Percentiles rank a stretch among this genome's conserved stretches.
phyloP scores from a whole-genome alignment of 2,113 vertebrate species.

The Microtus richardsoni region DNA sequence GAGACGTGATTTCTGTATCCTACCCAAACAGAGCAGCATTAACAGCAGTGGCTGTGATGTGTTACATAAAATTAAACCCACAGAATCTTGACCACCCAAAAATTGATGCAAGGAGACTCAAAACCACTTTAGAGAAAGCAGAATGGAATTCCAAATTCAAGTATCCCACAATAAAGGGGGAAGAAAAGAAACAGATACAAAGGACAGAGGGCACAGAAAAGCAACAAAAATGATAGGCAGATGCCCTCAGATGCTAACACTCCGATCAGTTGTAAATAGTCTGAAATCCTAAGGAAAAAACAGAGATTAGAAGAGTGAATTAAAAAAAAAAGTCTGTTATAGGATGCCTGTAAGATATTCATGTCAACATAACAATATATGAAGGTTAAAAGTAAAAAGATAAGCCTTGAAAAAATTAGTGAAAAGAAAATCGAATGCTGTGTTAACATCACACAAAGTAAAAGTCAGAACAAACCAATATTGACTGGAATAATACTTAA shows the following conservation, averaged over 20 bases:
- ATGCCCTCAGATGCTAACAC: neutral
- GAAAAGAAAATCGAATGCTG: neutral
- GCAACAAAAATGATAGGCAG: neutral
- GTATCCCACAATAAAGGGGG: neutral
- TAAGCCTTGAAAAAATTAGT: neutral
- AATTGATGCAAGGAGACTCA: neutral
- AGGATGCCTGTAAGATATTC: neutral
- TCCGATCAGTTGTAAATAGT: neutral
- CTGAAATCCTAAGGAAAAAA: neutral
- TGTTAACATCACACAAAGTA: neutral
- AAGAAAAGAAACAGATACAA: neutral
- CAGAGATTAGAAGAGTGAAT: neutral
- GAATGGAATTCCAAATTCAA: constrained; percentile 17
- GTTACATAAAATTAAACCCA: neutral
- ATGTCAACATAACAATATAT: neutral
- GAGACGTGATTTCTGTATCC: neutral
- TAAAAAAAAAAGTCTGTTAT: neutral
- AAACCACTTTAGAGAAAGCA: neutral
- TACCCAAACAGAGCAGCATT: neutral
- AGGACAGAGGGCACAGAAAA: neutral
- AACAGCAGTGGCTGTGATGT: neutral
- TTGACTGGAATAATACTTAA: neutral
- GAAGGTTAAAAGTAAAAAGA: neutral
- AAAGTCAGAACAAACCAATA: neutral
- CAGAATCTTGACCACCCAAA: neutral